A percentile compares a stretch with the other conserved stretches of the same genome.
Evolutionary conservation across 2,797 vertebrate genomes (phyloP).

Genomic region (Muscicapa comitata): DNA sequence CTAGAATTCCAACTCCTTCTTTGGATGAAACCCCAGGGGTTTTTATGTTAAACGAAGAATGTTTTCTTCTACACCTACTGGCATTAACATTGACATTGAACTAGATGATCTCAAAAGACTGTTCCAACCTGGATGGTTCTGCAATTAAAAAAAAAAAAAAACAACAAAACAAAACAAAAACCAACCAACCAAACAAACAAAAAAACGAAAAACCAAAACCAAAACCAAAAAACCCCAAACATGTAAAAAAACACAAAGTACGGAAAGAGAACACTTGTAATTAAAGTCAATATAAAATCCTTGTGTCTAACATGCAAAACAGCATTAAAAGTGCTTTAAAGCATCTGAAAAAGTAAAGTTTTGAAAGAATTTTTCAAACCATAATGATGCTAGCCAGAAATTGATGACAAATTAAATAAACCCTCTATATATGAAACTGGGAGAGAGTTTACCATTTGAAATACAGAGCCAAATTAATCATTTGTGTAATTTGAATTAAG

Average conservation of each 20-base stretch:
- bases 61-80: not conserved
- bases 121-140: not conserved
- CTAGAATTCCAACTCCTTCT: not conserved
- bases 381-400: not conserved
- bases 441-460: not conserved
- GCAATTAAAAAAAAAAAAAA: not conserved
- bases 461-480: not conserved
- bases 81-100: not conserved
- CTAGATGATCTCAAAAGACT: not conserved
- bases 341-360: not conserved
- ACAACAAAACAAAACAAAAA: too few relatives aligned
- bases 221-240: too few relatives aligned
- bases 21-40: not conserved
- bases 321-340: not conserved
- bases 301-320: not conserved
- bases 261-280: not conserved
- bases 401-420: not conserved
- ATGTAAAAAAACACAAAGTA: not conserved
- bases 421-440: not conserved
- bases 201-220: accelerated
- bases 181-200: too few relatives aligned
- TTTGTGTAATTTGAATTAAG: not conserved
- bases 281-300: not conserved
- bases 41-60: not conserved
- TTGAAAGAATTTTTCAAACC: not conserved